These are phyloP conservation scores for Seira musarum DNA, from an alignment of 2,888 invertebrate species.

Conservation along the genomic window DNA sequence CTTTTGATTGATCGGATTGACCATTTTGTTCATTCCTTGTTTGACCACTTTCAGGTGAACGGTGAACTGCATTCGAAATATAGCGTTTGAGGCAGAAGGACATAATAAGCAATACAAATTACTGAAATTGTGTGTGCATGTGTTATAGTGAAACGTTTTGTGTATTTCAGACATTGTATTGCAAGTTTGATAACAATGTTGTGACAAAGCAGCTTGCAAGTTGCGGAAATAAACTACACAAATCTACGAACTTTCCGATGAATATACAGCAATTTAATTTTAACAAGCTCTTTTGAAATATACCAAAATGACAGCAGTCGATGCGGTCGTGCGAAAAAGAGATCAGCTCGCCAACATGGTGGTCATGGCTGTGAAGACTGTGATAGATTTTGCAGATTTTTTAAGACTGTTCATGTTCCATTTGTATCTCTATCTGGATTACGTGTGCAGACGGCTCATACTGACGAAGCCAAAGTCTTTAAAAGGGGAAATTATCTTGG, in stretches of 20 bases:
- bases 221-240: background rate
- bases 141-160: background rate
- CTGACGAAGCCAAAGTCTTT: conserved; percentile 62
- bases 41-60: background rate
- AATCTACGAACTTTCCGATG: conserved; percentile 2
- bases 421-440: conserved; percentile 63
- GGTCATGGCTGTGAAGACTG: background rate
- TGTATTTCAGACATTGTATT: too few relatives aligned
- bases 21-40: background rate
- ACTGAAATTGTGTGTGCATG: background rate
- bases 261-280: background rate
- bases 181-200: too few relatives aligned
- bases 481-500: conserved; percentile 63
- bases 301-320: conserved; percentile 21
- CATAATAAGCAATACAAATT: too few relatives aligned
- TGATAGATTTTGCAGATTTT: conserved; percentile 61
- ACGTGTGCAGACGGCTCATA: conserved; percentile 41
- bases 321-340: conserved; percentile 2
- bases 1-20: background rate
- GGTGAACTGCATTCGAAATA: background rate
- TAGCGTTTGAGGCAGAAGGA: background rate
- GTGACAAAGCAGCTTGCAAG: conserved; percentile 13
- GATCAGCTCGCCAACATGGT: conserved; percentile 20
- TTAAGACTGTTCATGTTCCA: conserved; percentile 56
- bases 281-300: background rate